These are phyloP conservation scores for Lagocephalus sceleratus DNA, from an alignment of 2,797 vertebrate genomes.

Conservation along the genomic window DNA sequence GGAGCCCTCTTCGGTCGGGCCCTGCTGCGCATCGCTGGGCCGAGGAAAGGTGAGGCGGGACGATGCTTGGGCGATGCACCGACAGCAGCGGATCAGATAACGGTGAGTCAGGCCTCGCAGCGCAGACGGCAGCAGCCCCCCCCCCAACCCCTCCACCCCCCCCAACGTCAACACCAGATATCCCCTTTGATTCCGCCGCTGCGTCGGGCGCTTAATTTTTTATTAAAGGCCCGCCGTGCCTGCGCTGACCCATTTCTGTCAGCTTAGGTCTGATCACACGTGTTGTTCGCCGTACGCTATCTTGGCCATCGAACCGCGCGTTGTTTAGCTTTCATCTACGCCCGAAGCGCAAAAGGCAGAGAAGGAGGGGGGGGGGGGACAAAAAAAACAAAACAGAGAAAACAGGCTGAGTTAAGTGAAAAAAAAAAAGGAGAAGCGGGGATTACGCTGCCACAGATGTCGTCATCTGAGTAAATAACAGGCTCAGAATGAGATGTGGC, in stretches of 20 bases:
- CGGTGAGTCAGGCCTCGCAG: slow-evolving; percentile 60
- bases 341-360: slow-evolving; percentile 2
- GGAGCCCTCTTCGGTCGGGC: too few species aligned
- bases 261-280: slow-evolving; percentile 49
- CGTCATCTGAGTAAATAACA: slow-evolving; percentile 24
- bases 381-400: slow-evolving; percentile 1
- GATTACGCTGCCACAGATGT: slow-evolving; percentile 27
- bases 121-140: slow-evolving; percentile 37
- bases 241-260: slow-evolving; percentile 60
- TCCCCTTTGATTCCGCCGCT: slow-evolving; percentile 37
- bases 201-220: slow-evolving; percentile 43
- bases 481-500: slow-evolving; percentile 22
- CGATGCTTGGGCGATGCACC: slow-evolving; percentile 33
- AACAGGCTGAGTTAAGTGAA: background rate
- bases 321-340: slow-evolving; percentile 29
- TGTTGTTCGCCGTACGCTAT: slow-evolving; percentile 31
- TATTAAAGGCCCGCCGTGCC: slow-evolving; percentile 36
- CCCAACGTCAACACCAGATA: slow-evolving; percentile 33
- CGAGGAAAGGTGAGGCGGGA: slow-evolving; percentile 11
- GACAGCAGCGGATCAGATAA: slow-evolving; percentile 66
- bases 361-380: too few species aligned
- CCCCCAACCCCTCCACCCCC: too few species aligned
- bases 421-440: slow-evolving; percentile 21
- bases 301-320: slow-evolving; percentile 20
- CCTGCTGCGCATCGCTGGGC: background rate